Evolutionary conservation across 2,888 invertebrate species (phyloP), one percentile per base, ranked within the genome.

Genomic region (Eilema caniola): DNA sequence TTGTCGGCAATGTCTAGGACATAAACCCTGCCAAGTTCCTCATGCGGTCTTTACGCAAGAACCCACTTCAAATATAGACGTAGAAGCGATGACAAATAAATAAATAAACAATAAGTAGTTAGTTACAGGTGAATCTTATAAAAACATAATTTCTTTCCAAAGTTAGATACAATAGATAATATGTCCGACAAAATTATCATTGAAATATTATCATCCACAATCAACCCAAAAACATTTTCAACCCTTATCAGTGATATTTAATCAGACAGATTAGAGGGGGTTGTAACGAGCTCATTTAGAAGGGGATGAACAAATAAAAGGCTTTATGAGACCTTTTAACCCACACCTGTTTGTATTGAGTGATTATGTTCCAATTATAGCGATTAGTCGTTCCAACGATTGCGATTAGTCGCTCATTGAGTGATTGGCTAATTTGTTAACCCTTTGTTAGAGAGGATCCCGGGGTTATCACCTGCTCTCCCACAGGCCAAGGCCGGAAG

Each of bases 201-300:
- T 66, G 47, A 72, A 57, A 68, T 69, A 71, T 70, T 73, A 82
- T 82, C 78, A 66, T 25, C 41, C 10, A 70, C 62, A 56, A 76
- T 71, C 73, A 73, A 78, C 76, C 77, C 70, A 71, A 76, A 72
- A 73, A 79, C 73, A 77, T 74, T 78, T 79, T 73, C 73, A 78
- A 75, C 68, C 64, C 76, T 82, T 90, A 90, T 90, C 90, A 73
- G 14, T 20, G 23, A 76, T 83, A 88, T 89, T 89, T 83, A 82
- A 90, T 90, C 90, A 84, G 86, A 78, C 76, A 80, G 89, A 88
- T 87, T 83, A 85, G 83, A 77, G 66, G 78, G 66, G 76, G 73
- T 73, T 71, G 73, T 74, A 72, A 77, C 66, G 57, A 70, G 56
- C 66, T 66, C 62, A 71, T 72, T 78, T 78, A 74, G 80, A 81